Conservation (phyloP, 1,140 invertebrate species). For the Anadara kagoshimensis region DNA sequence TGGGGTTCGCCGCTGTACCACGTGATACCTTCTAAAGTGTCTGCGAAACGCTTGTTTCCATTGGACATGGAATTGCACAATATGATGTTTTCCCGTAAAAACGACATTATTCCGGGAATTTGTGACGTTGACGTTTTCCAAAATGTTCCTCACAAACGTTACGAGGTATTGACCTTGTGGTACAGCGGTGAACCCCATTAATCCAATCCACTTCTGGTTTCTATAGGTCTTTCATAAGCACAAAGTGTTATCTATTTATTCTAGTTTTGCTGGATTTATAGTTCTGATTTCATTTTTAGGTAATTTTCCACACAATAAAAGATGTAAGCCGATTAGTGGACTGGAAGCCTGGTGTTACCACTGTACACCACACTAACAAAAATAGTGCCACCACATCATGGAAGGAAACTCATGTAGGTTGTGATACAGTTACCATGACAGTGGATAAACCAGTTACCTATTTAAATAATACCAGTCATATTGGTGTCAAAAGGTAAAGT, state of each 20-base stretch:
- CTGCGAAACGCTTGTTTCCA: no score
- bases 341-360: constrained; percentile 30
- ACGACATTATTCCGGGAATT: no score
- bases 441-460: not conserved
- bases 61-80: no score
- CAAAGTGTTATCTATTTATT: not conserved
- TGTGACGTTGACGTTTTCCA: no score
- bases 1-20: no score
- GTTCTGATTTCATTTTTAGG: constrained; percentile 10
- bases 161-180: no score
- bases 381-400: not conserved
- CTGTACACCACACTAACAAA: no score
- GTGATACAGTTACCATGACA: constrained; percentile 22
- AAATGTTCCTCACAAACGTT: no score
- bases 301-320: constrained; percentile 20
- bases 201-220: no score
- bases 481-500: constrained; percentile 34
- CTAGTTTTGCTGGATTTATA: constrained; percentile 2
- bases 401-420: constrained; percentile 14
- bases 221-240: not conserved
- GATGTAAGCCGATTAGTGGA: constrained; percentile 28
- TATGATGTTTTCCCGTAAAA: no score
- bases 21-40: no score
- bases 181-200: no score
- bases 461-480: constrained; percentile 20